Evolutionary conservation across 2,888 invertebrate genomes (phyloP), one percentile per base, ranked within the genome.

Genomic region (Agrochola lychnidis): DNA sequence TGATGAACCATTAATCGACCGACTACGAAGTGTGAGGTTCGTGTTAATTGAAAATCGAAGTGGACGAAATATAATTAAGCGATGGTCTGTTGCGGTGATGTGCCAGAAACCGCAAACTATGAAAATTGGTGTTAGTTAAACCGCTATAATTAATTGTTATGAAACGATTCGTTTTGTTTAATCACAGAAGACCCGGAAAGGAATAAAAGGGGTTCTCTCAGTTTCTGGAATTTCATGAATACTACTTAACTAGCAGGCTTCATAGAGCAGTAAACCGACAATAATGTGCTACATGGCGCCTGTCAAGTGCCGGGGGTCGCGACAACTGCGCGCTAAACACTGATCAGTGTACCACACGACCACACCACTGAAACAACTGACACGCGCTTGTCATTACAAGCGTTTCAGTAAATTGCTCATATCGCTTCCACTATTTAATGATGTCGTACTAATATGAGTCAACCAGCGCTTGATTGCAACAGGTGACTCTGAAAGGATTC

Each of bases 21-120:
- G 53, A 7, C 22, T 19, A 48, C 16, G 19, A 76, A n/a, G n/a
- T 57, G 48, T 3, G 30, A 56, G 53, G 16, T 71, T 45, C 61
- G 79, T 40, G 45, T 48, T 62, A 7, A 48, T 70, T 25, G 25
- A 5, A 40, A 36, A 70, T 70, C 74, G 19, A 62, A 62, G n/a
- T n/a, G 45, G 19, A 40, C 19, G 51, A 19, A 45, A 73, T 40
- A 19, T 45, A 25, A 57, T 73, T 9, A 25, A 30, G 7, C n/a
- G n/a, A 56, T 19, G 30, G 56, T 72, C 4, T 30, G n/a, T 22
- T 30, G 22, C 9, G 14, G 30, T 22, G 67, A 53, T 36, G 30
- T 36, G 53, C 9, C 30, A 36, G 53, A 53, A 30, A 51, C 30
- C 4, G 22, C 9, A 3, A 48, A 30, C 14, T 30, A 19, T 48